These are phyloP conservation scores for Embidobia sp. DNA, from an alignment of 2,888 invertebrate species.

Conservation along the genomic window DNA sequence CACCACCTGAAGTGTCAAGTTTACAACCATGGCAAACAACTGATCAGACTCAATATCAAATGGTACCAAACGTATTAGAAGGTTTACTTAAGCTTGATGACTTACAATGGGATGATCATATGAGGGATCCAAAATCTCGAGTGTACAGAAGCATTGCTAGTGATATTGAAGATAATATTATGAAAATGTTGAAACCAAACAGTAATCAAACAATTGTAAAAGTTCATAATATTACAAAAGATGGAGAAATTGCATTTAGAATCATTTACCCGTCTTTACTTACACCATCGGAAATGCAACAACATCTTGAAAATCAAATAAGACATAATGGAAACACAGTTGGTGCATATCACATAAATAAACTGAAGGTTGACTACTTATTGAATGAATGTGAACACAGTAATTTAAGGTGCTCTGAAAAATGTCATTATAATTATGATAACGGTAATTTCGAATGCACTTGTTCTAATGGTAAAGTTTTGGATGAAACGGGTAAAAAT, in stretches of 20 bases:
- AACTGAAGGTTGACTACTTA: conserved; percentile 76
- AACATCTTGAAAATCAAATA: conserved; percentile 73
- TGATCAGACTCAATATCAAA: conserved; percentile 74
- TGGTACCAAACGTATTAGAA: conserved; percentile 88
- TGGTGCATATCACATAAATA: conserved; percentile 74
- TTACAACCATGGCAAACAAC: conserved; percentile 78
- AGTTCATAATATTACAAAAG: conserved; percentile 74
- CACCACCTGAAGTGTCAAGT: conserved; percentile 76
- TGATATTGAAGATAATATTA: conserved; percentile 85
- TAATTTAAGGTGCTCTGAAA: conserved; percentile 86
- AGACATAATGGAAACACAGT: conserved; percentile 71
- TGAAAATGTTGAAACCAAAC: conserved; percentile 77
- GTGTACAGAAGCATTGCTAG: conserved; percentile 85
- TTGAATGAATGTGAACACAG: conserved; percentile 86
- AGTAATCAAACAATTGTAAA: conserved; percentile 71
- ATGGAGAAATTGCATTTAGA: conserved; percentile 76
- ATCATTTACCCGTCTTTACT: conserved; percentile 74
- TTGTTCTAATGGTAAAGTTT: conserved; percentile 84
- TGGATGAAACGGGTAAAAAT: conserved; percentile 82
- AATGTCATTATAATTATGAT: conserved; percentile 86
- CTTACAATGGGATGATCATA: conserved; percentile 84
- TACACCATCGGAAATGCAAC: conserved; percentile 71
- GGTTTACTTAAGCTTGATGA: conserved; percentile 87
- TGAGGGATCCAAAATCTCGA: conserved; percentile 84
- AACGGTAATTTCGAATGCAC: conserved; percentile 86